A percentile compares a stretch with the other conserved stretches of the same genome.
Evolutionary conservation across 2,113 vertebrate species (phyloP).

Genomic region (Lasiurus borealis): DNA sequence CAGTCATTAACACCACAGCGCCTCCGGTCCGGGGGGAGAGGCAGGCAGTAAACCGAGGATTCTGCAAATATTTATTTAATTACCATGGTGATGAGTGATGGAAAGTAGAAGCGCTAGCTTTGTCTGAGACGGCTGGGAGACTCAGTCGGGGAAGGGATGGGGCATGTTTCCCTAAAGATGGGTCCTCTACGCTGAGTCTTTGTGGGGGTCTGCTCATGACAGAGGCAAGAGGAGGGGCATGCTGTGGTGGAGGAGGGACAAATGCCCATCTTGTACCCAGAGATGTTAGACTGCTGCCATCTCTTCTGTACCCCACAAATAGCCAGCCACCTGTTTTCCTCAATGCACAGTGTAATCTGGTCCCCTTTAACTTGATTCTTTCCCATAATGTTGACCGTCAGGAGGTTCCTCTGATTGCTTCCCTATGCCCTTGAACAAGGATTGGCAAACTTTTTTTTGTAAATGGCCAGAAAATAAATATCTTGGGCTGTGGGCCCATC

Average conservation of each 20-base stretch:
- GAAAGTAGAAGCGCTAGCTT: constrained; percentile 11
- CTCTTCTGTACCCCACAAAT: not conserved
- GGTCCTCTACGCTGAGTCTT: not conserved
- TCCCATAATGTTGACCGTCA: no score
- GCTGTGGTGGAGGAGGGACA: not conserved
- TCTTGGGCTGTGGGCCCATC: not conserved
- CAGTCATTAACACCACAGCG: not conserved
- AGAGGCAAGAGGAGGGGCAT: not conserved
- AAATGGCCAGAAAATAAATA: not conserved
- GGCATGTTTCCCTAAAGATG: not conserved
- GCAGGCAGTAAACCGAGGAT: not conserved
- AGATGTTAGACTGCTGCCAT: not conserved
- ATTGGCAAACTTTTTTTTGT: constrained; percentile 20
- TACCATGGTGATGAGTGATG: not conserved
- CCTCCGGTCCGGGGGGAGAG: not conserved
- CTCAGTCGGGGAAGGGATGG: not conserved
- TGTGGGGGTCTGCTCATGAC: not conserved
- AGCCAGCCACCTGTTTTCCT: not conserved
- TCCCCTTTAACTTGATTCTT: constrained; percentile 13
- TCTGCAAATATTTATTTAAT: constrained; percentile 45
- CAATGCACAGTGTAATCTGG: not conserved
- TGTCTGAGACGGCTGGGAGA: not conserved
- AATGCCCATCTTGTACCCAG: not conserved
- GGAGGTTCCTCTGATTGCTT: constrained; percentile 31
- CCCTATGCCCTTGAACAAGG: not conserved